These are phyloP conservation scores for Enteromius fasciolatus DNA, from an alignment of 2,797 vertebrate species.

Conservation along the genomic window DNA sequence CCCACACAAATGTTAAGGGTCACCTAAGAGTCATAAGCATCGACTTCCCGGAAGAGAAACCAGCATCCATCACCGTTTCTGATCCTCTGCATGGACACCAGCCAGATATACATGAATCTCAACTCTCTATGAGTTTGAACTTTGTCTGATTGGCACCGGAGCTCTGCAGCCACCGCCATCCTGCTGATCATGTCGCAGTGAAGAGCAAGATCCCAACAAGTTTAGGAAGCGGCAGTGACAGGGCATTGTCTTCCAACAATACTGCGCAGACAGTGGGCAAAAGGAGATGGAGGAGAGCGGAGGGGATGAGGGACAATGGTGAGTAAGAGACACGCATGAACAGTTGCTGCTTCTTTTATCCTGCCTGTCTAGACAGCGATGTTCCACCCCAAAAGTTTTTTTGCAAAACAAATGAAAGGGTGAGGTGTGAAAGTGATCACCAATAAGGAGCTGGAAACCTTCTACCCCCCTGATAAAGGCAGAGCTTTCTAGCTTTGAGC, in stretches of 20 bases:
- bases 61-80: background rate
- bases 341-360: conserved; percentile 70
- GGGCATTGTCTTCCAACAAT: conserved; percentile 79
- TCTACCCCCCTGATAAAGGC: conserved; percentile 10
- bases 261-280: conserved; percentile 70
- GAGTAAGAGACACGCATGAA: conserved; percentile 67
- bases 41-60: background rate
- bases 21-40: background rate
- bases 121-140: conserved; percentile 50
- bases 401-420: conserved; percentile 52
- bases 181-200: conserved; percentile 70
- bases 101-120: conserved; percentile 6
- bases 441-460: conserved; percentile 29
- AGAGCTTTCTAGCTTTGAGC: conserved; percentile 2
- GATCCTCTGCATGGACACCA: conserved; percentile 12
- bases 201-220: conserved; percentile 79
- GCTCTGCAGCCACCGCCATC: conserved; percentile 60
- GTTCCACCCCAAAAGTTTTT: conserved; percentile 65
- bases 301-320: conserved; percentile 70
- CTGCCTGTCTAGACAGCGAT: conserved; percentile 76
- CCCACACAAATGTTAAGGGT: background rate
- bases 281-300: conserved; percentile 61
- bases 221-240: conserved; percentile 83
- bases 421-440: conserved; percentile 48
- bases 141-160: conserved; percentile 70